phyloP scores from a whole-genome alignment of 2,113 vertebrate species.

The Gallinago paraguaiae region DNA sequence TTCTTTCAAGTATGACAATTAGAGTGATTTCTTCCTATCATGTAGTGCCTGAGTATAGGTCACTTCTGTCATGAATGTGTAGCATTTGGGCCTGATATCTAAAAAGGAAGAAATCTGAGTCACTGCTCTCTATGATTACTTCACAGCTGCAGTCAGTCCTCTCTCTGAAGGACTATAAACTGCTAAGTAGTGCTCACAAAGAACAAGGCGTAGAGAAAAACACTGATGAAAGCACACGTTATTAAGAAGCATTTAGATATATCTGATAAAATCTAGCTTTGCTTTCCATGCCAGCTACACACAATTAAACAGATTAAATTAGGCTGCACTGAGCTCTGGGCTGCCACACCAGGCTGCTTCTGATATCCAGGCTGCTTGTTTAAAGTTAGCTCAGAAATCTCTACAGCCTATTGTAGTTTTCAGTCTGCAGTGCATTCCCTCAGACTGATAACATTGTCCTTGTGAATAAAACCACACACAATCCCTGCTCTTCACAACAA shows the following conservation, averaged over 20 bases:
- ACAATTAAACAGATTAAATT: conserved; percentile 33
- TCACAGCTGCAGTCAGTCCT: neutral
- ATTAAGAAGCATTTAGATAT: conserved; percentile 25
- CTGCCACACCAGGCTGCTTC: neutral
- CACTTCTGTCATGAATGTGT: neutral
- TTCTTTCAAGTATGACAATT: neutral
- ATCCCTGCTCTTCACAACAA: neutral
- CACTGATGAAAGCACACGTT: neutral
- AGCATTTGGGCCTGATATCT: neutral
- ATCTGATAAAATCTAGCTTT: conserved; percentile 23
- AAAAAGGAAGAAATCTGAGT: conserved; percentile 1
- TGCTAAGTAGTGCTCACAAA: conserved; percentile 22
- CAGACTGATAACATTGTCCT: neutral
- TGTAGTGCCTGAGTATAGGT: neutral
- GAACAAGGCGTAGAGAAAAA: neutral
- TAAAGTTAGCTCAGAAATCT: neutral
- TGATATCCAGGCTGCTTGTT: neutral
- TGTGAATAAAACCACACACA: neutral
- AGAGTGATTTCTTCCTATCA: neutral
- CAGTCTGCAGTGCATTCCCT: neutral
- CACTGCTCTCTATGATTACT: conserved; percentile 18
- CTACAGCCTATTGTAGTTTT: neutral
- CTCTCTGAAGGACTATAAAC: conserved; percentile 12
- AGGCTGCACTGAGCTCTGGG: neutral
- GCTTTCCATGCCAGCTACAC: neutral